phyloP scores from a whole-genome alignment of 2,888 invertebrate species.

The Temnothorax unifasciatus region DNA sequence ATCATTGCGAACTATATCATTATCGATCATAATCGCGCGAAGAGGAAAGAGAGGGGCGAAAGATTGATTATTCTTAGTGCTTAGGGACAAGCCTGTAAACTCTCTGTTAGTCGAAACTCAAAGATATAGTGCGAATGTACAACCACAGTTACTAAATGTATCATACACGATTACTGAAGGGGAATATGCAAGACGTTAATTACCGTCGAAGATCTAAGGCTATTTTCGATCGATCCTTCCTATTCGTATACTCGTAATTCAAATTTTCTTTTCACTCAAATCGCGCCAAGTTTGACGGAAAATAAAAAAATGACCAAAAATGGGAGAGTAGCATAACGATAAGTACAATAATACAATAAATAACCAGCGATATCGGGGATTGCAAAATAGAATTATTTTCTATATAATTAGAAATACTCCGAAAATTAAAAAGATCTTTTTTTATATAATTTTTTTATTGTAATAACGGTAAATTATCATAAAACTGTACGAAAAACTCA shows the following conservation, averaged over 20 bases:
- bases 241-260: slow-evolving; percentile 29
- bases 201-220: slow-evolving; percentile 29
- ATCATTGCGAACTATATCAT: slow-evolving; percentile 58
- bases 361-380: slow-evolving; percentile 23
- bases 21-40: slow-evolving; percentile 63
- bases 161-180: slow-evolving; percentile 61
- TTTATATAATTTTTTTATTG: slow-evolving; percentile 21
- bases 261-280: slow-evolving; percentile 4
- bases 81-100: slow-evolving; percentile 63
- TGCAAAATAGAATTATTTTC: slow-evolving; percentile 36
- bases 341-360: slow-evolving; percentile 53
- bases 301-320: slow-evolving; percentile 37
- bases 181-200: slow-evolving; percentile 54
- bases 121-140: slow-evolving; percentile 54
- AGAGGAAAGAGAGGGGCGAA: slow-evolving; percentile 30
- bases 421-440: slow-evolving; percentile 45
- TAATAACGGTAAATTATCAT: slow-evolving; percentile 7
- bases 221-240: slow-evolving; percentile 26
- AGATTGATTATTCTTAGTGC: slow-evolving; percentile 56
- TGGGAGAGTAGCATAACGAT: slow-evolving; percentile 23
- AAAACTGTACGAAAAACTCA: background rate
- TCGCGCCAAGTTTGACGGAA: background rate
- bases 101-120: slow-evolving; percentile 61
- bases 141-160: slow-evolving; percentile 67
- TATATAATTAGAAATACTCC: slow-evolving; percentile 28